Evolutionary conservation across 1,140 invertebrate genomes (phyloP).

Genomic region (Acromyrmex charruanus): DNA sequence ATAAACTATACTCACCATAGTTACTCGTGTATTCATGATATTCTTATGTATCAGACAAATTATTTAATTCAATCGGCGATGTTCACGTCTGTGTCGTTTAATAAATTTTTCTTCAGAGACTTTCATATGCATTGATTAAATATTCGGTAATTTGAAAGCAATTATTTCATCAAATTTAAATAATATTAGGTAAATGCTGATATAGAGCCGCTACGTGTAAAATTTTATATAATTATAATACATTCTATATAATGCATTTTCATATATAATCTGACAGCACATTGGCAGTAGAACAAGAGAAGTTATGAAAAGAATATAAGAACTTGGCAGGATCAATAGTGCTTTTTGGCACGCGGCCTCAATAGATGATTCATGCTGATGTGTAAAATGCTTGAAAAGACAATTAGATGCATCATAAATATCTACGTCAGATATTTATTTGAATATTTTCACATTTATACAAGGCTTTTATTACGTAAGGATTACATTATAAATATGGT

Average conservation of each 20-base stretch:
- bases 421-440: background rate
- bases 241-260: background rate
- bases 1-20: background rate
- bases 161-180: background rate
- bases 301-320: background rate
- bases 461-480: background rate
- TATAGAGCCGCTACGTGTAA: background rate
- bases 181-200: background rate
- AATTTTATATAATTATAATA: background rate
- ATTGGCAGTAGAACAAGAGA: constrained; percentile 23
- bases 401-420: background rate
- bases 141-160: background rate
- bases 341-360: constrained; percentile 33
- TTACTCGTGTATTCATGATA: constrained; percentile 10
- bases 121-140: background rate
- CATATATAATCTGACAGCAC: background rate
- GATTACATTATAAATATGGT: background rate
- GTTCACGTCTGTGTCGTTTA: background rate
- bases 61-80: background rate
- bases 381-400: constrained; percentile 8
- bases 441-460: background rate
- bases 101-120: background rate
- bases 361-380: constrained; percentile 1
- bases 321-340: constrained; percentile 24
- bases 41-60: background rate